These are phyloP conservation scores for Fissipunctia ypsillon DNA, from an alignment of 2,888 invertebrate genomes.

Conservation along the genomic window DNA sequence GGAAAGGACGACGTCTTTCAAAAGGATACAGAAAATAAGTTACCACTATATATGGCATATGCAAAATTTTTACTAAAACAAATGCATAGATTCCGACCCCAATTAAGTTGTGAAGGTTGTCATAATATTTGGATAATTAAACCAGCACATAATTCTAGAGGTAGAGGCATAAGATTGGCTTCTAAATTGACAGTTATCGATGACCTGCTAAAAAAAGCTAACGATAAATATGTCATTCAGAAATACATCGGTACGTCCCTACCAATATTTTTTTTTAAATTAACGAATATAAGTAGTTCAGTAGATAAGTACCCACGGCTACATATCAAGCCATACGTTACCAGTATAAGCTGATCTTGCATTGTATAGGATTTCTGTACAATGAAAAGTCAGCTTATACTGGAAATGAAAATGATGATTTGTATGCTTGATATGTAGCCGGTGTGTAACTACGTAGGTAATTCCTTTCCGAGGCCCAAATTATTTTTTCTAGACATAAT, in stretches of 20 bases:
- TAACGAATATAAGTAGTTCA: not conserved
- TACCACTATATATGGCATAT: slow-evolving; percentile 81
- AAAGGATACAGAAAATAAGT: slow-evolving; percentile 77
- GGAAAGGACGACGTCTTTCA: slow-evolving; percentile 90
- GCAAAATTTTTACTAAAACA: slow-evolving; percentile 91
- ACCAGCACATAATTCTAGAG: slow-evolving; percentile 95
- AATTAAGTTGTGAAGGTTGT: slow-evolving; percentile 93
- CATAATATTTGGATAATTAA: slow-evolving; percentile 97
- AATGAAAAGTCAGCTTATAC: too few relatives aligned
- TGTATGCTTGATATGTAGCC: too few relatives aligned
- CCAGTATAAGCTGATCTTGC: too few relatives aligned
- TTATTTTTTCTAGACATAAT: not conserved
- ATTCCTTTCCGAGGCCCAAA: not conserved
- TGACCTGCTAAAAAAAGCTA: slow-evolving; percentile 90
- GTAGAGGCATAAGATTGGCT: slow-evolving; percentile 95
- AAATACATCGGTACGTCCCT: slow-evolving; percentile 95
- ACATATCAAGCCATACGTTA: too few relatives aligned
- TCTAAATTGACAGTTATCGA: slow-evolving; percentile 94
- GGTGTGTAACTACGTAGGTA: not conserved
- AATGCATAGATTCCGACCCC: slow-evolving; percentile 91
- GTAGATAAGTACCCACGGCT: too few relatives aligned
- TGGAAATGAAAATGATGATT: too few relatives aligned
- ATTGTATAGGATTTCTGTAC: too few relatives aligned
- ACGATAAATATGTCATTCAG: slow-evolving; percentile 94
- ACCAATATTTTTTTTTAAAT: not conserved